Evolutionary conservation across 1,140 invertebrate genomes (phyloP).

Genomic region (Eriosoma lanigerum): DNA sequence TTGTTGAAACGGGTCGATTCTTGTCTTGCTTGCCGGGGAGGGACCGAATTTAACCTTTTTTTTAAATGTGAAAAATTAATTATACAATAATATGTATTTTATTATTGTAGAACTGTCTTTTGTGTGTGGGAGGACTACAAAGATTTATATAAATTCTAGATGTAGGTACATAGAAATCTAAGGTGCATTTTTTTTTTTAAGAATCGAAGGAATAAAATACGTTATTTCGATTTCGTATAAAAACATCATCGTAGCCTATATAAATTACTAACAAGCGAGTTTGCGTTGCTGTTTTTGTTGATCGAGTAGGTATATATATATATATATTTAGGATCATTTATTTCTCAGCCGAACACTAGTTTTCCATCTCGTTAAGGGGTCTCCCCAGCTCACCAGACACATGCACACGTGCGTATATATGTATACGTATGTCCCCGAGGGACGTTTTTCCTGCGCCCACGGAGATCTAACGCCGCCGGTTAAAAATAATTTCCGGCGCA

Average conservation of each 20-base stretch:
- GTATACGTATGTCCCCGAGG: not conserved
- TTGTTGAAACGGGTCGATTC: too few species aligned
- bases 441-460: conserved; percentile 23
- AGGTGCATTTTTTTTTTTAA: too few species aligned
- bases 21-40: too few species aligned
- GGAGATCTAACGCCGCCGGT: conserved; percentile 6
- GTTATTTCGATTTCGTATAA: too few species aligned
- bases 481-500: conserved; percentile 50
- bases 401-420: not conserved
- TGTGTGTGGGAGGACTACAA: too few species aligned
- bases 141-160: too few species aligned
- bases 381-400: not conserved
- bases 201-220: too few species aligned
- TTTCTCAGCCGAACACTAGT: not conserved
- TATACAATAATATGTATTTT: too few species aligned
- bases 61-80: too few species aligned
- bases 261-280: not conserved
- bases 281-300: not conserved
- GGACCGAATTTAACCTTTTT: too few species aligned
- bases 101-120: too few species aligned
- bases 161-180: too few species aligned
- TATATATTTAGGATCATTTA: not conserved
- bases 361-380: conserved; percentile 32
- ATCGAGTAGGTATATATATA: not conserved
- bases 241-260: not conserved